A percentile compares a stretch with the other conserved stretches of the same genome.
phyloP scores from a whole-genome alignment of 2,797 vertebrate species.

The Clarias pachynema region DNA sequence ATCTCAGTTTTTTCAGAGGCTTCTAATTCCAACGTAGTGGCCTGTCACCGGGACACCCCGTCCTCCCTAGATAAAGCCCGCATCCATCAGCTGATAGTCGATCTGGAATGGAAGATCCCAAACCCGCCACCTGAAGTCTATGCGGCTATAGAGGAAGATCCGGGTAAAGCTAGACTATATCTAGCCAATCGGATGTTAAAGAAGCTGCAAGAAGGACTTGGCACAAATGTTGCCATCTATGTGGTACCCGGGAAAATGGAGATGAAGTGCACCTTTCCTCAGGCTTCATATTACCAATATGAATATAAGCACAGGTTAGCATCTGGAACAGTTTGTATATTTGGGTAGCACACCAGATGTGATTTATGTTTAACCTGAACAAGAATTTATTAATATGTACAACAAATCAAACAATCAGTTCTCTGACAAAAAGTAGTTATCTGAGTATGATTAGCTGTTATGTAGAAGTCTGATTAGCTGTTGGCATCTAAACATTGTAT shows the following conservation, averaged over 20 bases:
- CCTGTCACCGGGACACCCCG: conserved; percentile 70
- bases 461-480: too few relatives aligned
- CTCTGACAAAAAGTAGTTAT: not conserved
- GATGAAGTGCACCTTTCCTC: conserved; percentile 75
- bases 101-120: conserved; percentile 79
- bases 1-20: conserved; percentile 63
- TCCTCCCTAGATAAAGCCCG: conserved; percentile 71
- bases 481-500: not conserved
- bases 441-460: not conserved
- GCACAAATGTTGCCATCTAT: conserved; percentile 66
- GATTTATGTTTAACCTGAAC: not conserved
- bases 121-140: conserved; percentile 77
- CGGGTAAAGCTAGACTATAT: conserved; percentile 66
- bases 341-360: conserved; percentile 57
- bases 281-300: conserved; percentile 71
- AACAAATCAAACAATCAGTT: not conserved
- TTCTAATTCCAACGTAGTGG: conserved; percentile 67
- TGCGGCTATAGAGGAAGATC: conserved; percentile 65
- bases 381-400: conserved; percentile 17
- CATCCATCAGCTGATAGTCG: conserved; percentile 75
- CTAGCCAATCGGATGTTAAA: conserved; percentile 72
- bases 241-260: conserved; percentile 75
- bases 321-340: conserved; percentile 75
- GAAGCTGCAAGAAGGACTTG: conserved; percentile 75
- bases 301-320: conserved; percentile 78